phyloP scores from a whole-genome alignment of 92 coral and sea anemone genomes.

The Nematostella vectensis region DNA sequence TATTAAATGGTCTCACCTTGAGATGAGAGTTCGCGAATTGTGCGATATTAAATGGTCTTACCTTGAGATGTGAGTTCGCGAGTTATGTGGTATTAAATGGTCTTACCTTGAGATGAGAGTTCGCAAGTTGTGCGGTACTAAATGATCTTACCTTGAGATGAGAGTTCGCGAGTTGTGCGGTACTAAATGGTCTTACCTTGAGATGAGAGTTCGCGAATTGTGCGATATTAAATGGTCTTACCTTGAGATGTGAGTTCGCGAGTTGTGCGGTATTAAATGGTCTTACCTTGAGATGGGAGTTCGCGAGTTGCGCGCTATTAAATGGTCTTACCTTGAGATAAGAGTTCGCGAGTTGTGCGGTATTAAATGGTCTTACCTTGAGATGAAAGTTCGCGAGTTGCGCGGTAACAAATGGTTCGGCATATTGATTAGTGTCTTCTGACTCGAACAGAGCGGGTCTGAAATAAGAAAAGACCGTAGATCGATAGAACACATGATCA shows the following conservation, averaged over 20 bases:
- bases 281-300: too few relatives aligned
- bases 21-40: neutral
- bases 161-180: neutral
- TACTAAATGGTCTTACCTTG: neutral
- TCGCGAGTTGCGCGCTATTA: too few relatives aligned
- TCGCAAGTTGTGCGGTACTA: neutral
- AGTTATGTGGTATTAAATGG: neutral
- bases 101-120: neutral
- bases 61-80: neutral
- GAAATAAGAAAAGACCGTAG: too few relatives aligned
- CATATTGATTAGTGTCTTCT: conserved; percentile 57
- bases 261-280: too few relatives aligned
- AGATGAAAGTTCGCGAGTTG: conserved; percentile 33
- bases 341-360: neutral
- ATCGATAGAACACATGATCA: too few relatives aligned
- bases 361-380: conserved; percentile 32
- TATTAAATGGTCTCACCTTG: neutral
- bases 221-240: too few relatives aligned
- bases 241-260: too few relatives aligned
- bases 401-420: conserved; percentile 40
- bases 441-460: conserved; percentile 61
- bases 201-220: too few relatives aligned
- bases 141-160: neutral
- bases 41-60: neutral
- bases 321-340: too few relatives aligned